These are phyloP conservation scores for Nibea coibor DNA, from an alignment of 2,113 vertebrate species.

Conservation along the genomic window DNA sequence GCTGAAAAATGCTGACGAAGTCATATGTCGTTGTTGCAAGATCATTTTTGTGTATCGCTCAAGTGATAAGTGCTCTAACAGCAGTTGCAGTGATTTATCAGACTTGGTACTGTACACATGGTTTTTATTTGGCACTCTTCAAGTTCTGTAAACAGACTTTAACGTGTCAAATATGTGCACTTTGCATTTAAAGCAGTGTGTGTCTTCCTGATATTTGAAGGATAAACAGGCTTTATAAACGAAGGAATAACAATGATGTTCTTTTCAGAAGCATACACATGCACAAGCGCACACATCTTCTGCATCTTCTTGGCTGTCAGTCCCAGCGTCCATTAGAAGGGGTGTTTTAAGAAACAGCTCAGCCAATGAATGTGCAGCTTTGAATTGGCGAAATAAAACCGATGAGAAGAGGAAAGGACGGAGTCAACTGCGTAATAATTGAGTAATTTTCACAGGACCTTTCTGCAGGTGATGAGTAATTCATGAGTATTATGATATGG, in stretches of 20 bases:
- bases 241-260: background rate
- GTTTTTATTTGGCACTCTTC: background rate
- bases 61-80: no score
- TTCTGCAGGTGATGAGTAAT: conserved; percentile 18
- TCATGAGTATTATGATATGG: conserved; percentile 23
- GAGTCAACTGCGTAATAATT: background rate
- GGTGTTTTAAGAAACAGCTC: background rate
- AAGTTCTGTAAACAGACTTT: background rate
- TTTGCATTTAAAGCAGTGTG: background rate
- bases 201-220: background rate
- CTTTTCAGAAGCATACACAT: background rate
- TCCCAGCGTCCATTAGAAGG: background rate
- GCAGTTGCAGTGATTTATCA: background rate
- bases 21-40: background rate
- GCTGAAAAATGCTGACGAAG: conserved; percentile 19
- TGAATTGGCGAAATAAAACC: background rate
- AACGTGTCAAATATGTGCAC: background rate
- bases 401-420: background rate
- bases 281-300: background rate
- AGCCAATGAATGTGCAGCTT: background rate
- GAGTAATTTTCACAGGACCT: background rate
- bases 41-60: background rate
- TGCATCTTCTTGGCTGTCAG: background rate
- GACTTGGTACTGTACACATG: no score
- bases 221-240: background rate